Evolutionary conservation across 2,888 invertebrate genomes (phyloP).

Genomic region (Thalpophila matura): DNA sequence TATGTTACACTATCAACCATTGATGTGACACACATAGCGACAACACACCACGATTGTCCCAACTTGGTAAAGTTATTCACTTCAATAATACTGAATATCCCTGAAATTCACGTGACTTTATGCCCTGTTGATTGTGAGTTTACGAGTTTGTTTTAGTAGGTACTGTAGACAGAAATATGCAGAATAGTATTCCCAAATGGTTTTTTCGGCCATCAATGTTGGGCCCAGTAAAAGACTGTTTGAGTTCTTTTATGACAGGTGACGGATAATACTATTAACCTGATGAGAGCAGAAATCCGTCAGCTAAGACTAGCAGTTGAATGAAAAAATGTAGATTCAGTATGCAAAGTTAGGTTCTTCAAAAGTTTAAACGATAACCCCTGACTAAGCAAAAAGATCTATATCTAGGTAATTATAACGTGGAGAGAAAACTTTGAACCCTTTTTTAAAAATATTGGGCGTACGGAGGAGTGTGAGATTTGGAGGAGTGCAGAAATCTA

Average conservation of each 20-base stretch:
- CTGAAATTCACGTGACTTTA: conserved; percentile 24
- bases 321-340: too few relatives aligned
- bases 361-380: too few relatives aligned
- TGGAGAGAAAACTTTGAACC: too few relatives aligned
- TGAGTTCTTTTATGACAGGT: neutral
- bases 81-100: conserved; percentile 30
- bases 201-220: neutral
- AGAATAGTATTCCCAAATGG: conserved; percentile 11
- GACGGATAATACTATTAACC: neutral
- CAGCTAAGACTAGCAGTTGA: too few relatives aligned
- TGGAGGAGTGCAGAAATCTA: too few relatives aligned
- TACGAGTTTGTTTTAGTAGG: conserved; percentile 29
- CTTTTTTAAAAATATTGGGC: too few relatives aligned
- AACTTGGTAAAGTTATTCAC: conserved; percentile 35
- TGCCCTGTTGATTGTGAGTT: conserved; percentile 34
- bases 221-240: neutral
- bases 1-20: conserved; percentile 46
- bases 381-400: too few relatives aligned
- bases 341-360: too few relatives aligned
- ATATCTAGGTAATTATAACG: too few relatives aligned
- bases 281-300: too few relatives aligned
- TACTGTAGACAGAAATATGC: conserved; percentile 11
- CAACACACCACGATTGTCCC: conserved; percentile 11
- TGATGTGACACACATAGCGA: conserved; percentile 45
- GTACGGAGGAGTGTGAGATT: too few relatives aligned